phyloP scores from a whole-genome alignment of 2,113 vertebrate genomes.

The Chlorodrepanis virens region DNA sequence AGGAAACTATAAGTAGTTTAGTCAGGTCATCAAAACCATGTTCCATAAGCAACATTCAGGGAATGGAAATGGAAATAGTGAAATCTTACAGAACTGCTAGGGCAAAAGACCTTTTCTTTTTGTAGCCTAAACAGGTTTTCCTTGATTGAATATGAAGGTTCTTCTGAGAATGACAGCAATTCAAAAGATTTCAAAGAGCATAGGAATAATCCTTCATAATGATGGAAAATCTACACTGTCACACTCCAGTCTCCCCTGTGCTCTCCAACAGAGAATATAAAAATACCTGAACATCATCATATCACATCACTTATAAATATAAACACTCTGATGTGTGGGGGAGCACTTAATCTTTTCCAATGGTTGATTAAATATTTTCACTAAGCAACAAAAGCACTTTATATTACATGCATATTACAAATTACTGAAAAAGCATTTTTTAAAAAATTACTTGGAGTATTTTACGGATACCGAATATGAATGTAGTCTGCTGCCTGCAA shows the following conservation, averaged over 20 bases:
- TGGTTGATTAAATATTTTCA: neutral
- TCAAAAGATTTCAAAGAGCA: neutral
- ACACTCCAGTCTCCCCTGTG: neutral
- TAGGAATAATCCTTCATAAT: neutral
- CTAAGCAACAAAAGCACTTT: neutral
- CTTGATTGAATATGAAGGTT: neutral
- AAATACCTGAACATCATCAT: neutral
- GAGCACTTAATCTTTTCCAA: neutral
- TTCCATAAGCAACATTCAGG: neutral
- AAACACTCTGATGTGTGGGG: neutral
- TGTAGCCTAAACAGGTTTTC: neutral
- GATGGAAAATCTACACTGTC: neutral
- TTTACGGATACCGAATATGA: neutral
- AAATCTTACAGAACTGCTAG: neutral
- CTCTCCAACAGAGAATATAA: neutral
- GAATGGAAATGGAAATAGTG: neutral
- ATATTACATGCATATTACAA: neutral
- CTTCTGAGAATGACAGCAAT: neutral
- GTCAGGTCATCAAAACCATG: neutral
- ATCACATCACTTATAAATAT: neutral
- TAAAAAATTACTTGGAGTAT: neutral
- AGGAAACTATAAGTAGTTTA: neutral
- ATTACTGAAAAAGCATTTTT: neutral
- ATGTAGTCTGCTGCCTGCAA: neutral
- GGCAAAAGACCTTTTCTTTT: neutral